These are phyloP conservation scores for Bombus huntii DNA, from an alignment of 1,140 invertebrate genomes.

Conservation along the genomic window DNA sequence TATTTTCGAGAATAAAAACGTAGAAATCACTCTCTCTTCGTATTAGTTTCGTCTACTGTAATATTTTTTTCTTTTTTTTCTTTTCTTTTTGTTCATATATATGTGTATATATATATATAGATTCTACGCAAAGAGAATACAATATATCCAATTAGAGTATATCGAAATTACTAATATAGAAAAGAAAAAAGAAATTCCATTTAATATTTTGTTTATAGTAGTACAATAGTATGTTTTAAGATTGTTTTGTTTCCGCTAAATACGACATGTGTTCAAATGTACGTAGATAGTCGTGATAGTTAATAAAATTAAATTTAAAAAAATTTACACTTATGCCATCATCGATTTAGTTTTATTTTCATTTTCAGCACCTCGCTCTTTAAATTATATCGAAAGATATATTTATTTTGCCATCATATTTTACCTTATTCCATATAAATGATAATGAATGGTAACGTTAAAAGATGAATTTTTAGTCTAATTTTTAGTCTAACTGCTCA, in stretches of 20 bases:
- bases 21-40: not conserved
- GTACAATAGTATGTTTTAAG: not conserved
- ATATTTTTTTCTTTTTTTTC: not conserved
- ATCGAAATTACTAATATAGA: not conserved
- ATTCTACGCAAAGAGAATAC: not conserved
- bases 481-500: no score
- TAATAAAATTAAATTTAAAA: conserved; percentile 24
- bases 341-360: not conserved
- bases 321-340: not conserved
- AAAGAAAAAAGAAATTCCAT: not conserved
- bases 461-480: not conserved
- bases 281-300: not conserved
- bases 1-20: not conserved
- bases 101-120: no score
- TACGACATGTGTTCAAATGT: conserved; percentile 32
- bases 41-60: not conserved
- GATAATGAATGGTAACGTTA: no score
- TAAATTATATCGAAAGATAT: not conserved
- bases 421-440: no score
- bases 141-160: not conserved
- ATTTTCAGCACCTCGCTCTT: not conserved
- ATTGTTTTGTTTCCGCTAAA: not conserved
- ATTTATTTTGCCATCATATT: no score
- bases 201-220: not conserved
- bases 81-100: no score